Evolutionary conservation across 2,797 vertebrate species (phyloP).

Genomic region (Lacerta agilis): DNA sequence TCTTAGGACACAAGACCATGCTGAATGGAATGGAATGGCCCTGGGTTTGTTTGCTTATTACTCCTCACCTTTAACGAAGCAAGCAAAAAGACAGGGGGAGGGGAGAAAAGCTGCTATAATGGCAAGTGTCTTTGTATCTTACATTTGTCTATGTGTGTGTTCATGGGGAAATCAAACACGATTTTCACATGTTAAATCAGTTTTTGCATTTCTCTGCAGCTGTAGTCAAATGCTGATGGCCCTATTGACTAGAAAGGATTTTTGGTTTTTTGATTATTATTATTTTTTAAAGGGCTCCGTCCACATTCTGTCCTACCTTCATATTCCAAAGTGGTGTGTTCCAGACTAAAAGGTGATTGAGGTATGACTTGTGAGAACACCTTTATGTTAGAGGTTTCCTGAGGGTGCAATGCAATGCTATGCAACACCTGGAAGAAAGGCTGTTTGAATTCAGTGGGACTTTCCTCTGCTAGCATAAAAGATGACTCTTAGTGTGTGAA

Average conservation of each 20-base stretch:
- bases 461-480: not conserved
- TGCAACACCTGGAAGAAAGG: not conserved
- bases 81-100: not conserved
- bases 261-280: not conserved
- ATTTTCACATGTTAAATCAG: not conserved
- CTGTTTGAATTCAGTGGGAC: not conserved
- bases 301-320: not conserved
- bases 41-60: not conserved
- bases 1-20: not conserved
- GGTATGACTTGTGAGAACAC: not conserved
- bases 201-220: not conserved
- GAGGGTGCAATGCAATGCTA: not conserved
- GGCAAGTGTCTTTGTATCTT: not conserved
- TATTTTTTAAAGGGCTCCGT: not conserved
- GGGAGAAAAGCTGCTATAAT: not conserved
- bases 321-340: not conserved
- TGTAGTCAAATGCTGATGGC: not conserved
- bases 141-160: not conserved
- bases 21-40: too few relatives aligned
- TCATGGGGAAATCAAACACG: not conserved
- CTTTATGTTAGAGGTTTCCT: conserved; percentile 16
- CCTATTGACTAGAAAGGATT: not conserved
- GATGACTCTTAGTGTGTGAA: not conserved
- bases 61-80: not conserved
- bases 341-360: not conserved